A percentile compares a stretch with the other conserved stretches of the same genome.
phyloP scores from a whole-genome alignment of 2,888 invertebrate species.

The Toxonevra muliebris region DNA sequence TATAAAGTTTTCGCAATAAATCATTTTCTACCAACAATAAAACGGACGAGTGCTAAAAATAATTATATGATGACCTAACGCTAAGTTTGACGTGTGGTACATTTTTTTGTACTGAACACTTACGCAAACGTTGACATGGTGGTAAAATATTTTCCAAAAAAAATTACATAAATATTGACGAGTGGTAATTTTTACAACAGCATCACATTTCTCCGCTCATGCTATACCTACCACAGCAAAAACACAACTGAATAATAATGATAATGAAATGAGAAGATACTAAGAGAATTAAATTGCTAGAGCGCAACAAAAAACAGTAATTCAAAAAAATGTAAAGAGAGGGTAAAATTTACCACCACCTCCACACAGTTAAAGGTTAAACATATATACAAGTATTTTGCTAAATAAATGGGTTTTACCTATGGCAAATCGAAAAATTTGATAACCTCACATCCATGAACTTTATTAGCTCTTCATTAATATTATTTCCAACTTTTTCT shows the following conservation, averaged over 20 bases:
- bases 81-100: conserved; percentile 9
- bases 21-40: background rate
- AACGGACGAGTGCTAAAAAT: conserved; percentile 22
- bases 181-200: background rate
- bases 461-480: too few relatives aligned
- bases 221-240: conserved; percentile 2
- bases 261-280: background rate
- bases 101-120: too few relatives aligned
- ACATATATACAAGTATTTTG: too few relatives aligned
- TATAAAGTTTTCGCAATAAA: conserved; percentile 14
- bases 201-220: background rate
- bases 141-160: conserved; percentile 1
- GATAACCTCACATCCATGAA: too few relatives aligned
- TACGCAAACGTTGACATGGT: too few relatives aligned
- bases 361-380: too few relatives aligned
- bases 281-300: background rate
- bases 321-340: background rate
- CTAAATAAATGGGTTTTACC: too few relatives aligned
- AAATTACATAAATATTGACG: conserved; percentile 1
- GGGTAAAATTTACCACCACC: too few relatives aligned
- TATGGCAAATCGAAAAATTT: too few relatives aligned
- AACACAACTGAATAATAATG: conserved; percentile 2
- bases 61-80: conserved; percentile 27
- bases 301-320: conserved; percentile 1
- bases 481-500: too few relatives aligned